Evolutionary conservation across 92 coral and sea anemone genomes (phyloP), one percentile per base, ranked within the genome.

Genomic region (Metridium senile): DNA sequence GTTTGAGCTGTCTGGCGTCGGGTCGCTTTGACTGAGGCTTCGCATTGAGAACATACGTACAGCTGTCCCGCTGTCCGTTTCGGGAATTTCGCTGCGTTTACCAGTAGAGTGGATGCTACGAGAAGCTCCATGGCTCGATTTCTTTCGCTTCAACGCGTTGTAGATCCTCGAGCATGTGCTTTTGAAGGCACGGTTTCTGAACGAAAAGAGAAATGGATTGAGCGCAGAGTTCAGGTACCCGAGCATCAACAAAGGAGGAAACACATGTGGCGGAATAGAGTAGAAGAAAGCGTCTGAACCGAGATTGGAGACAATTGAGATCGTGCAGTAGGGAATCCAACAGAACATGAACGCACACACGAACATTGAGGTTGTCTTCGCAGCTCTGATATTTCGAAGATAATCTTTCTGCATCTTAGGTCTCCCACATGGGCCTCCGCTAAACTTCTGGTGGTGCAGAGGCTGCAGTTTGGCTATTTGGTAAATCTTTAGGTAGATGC

Each of bases 181-280:
- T 33, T 78, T 77, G 69, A 92, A 79, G 59, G 84, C 81, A 58
- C 72, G 82, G 77, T 91, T 91, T 10, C 91, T 87, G 72, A 91
- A 89, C 13, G 97, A 87, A 67, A 88, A 88, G 69, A 91, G 82
- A 62, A 88, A 91, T 19, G 97, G 97, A 33, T 91, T 91, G 57
- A 91, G 67, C 31, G 97, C 97, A 0, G 88, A 91, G 84, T 91
- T 88, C 23, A 91, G 87, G 74, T 91, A 91, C 22, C 97, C 97
- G 53, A 85, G 82, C 93, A 85, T 70, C 26, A 91, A 72, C 28
- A 91, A 67, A 7, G 87, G 66, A 2, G 80, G 78, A 27, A 21
- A 25, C 1, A 75, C 77, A 18, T 77, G 72, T 0, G 78, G 52
- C 8, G 91, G 82, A 31, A 82, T 73, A 1, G 72, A 39, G 11